Conservation (phyloP, 2,113 vertebrate species). For the Megalops atlanticus region DNA sequence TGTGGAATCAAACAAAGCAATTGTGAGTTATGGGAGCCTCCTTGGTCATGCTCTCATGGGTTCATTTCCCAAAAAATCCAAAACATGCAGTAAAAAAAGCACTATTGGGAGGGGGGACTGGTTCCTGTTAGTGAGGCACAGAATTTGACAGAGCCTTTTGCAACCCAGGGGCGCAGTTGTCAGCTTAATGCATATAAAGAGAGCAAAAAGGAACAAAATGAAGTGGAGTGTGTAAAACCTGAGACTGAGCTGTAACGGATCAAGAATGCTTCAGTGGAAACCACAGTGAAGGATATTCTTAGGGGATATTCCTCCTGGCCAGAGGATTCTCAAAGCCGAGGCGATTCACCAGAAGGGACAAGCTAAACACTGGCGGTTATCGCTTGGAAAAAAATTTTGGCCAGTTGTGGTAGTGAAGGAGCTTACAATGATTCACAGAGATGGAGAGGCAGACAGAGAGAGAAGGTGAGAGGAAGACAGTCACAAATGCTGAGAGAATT, state of each 20-base stretch:
- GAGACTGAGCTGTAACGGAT: background rate
- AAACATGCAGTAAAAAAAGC: background rate
- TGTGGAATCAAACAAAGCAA: background rate
- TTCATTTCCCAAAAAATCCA: background rate
- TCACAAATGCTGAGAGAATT: conserved; percentile 18
- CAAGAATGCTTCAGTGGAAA: background rate
- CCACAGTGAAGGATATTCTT: background rate
- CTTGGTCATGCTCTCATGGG: background rate
- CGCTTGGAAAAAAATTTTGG: background rate
- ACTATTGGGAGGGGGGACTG: background rate
- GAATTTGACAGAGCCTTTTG: background rate
- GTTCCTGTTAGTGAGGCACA: background rate
- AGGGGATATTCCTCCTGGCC: background rate
- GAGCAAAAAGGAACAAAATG: background rate
- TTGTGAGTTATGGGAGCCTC: background rate
- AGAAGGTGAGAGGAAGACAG: conserved; percentile 1
- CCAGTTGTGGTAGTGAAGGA: conserved; percentile 10
- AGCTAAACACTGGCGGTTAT: conserved; percentile 13
- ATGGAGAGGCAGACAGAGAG: conserved; percentile 14
- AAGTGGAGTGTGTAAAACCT: background rate
- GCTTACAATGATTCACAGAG: conserved; percentile 14
- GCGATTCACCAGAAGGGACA: conserved; percentile 4
- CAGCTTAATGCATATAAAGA: background rate
- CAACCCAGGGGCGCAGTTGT: background rate
- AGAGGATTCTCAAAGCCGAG: conserved; percentile 12